Evolutionary conservation across 1,140 invertebrate species (phyloP), one percentile per base, ranked within the genome.

Genomic region (Armadillidium nasatum): DNA sequence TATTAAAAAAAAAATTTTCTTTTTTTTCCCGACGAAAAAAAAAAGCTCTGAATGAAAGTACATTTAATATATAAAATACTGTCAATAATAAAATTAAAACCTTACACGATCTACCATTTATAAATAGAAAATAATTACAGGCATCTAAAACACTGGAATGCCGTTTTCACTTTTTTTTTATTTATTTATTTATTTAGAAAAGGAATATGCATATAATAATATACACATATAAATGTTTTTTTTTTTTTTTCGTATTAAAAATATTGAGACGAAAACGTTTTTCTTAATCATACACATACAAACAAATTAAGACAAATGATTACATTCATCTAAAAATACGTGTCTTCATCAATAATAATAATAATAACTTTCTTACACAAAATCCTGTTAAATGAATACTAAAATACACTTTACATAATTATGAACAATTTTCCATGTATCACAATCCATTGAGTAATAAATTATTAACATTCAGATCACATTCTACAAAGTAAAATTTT

Each of bases 401-500:
- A 33, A 33, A 33, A 33, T 60, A 60, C 50, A 60, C 50, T 19
- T 60, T 60, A 60, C 19, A 60, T 15, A 60, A 13, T 15, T 60
- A 15, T 60, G 19, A 15, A 60, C 11, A 60, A 13, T 15, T 60
- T 60, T 60, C 50, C 50, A 60, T 15, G 7, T 60, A 60, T 60
- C 50, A 60, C 50, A 60, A 60, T 13, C 50, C 50, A 60, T 13
- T 60, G 50, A 60, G 50, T 60, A 60, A 60, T 15, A 15, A 19
- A 33, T 33, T 33, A 33, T 33, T 60, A 60, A 60, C 50, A 60
- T 19, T 60, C 50, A 60, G 50, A 60, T 60, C 33, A 33, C 33
- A 60, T 60, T 60, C 19, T 19, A 60, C 50, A 60, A 60, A 60
- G 19, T 60, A 60, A 60, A 60, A 60, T 60, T 60, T 60, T 60